Evolutionary conservation across 2,113 vertebrate genomes (phyloP).

Genomic region (Chunga burmeisteri): DNA sequence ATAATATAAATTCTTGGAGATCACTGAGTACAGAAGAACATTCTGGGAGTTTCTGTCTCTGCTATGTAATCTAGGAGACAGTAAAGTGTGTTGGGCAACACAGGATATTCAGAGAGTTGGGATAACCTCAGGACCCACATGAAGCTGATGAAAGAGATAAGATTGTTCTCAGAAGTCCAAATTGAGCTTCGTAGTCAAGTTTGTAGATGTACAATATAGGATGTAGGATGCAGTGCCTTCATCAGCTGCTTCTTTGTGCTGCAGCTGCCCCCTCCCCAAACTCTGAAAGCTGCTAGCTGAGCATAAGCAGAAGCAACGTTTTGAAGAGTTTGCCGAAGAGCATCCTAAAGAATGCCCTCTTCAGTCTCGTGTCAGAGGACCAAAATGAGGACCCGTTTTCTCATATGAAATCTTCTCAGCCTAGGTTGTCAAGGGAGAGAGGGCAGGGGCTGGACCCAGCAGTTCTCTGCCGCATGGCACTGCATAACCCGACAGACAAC

Average conservation of each 20-base stretch:
- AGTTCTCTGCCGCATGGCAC: neutral
- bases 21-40: neutral
- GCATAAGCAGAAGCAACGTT: neutral
- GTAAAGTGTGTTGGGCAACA: neutral
- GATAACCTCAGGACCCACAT: neutral
- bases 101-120: neutral
- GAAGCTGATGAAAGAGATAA: neutral
- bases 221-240: neutral
- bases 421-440: neutral
- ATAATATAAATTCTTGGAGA: neutral
- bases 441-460: neutral
- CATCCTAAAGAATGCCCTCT: neutral
- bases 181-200: neutral
- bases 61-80: neutral
- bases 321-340: neutral
- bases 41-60: conserved; percentile 5
- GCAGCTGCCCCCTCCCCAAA: neutral
- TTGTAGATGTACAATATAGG: neutral
- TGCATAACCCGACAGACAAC: neutral
- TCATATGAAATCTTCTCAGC: neutral
- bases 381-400: neutral
- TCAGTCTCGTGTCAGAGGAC: neutral
- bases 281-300: neutral
- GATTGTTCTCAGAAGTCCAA: neutral
- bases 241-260: neutral